phyloP scores from a whole-genome alignment of 1,140 invertebrate species.

The Pseudobourletiella spinata region DNA sequence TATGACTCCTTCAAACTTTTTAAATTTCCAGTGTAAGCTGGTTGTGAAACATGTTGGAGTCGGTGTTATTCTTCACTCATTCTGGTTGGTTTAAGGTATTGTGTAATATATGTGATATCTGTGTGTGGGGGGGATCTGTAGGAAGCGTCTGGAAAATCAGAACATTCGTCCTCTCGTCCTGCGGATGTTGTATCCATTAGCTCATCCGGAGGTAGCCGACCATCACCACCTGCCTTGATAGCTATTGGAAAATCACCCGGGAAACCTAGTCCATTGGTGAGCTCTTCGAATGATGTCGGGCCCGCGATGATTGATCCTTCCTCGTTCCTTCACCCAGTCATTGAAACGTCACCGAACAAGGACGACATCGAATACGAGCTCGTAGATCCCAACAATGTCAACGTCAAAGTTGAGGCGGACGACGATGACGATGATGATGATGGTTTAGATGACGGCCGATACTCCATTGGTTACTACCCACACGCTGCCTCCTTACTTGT shows the following conservation, averaged over 20 bases:
- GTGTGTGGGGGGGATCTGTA: too few relatives aligned
- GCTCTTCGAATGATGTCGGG: conserved; percentile 12
- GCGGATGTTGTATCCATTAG: conserved; percentile 23
- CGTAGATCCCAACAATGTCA: conserved; percentile 23
- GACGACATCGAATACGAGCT: conserved; percentile 26
- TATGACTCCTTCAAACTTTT: neutral
- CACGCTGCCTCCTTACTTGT: conserved; percentile 31
- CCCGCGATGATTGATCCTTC: conserved; percentile 25
- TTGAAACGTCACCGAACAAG: conserved; percentile 12
- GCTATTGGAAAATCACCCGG: conserved; percentile 28
- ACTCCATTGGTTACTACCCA: conserved; percentile 32
- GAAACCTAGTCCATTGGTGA: conserved; percentile 27
- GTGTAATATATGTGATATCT: too few relatives aligned
- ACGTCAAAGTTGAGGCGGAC: conserved; percentile 33
- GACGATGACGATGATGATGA: conserved; percentile 36
- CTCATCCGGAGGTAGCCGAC: conserved; percentile 24
- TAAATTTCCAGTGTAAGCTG: neutral
- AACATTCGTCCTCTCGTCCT: conserved; percentile 4
- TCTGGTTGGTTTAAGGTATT: too few relatives aligned
- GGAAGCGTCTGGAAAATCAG: neutral
- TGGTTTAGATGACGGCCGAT: conserved; percentile 25
- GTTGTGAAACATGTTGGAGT: too few relatives aligned
- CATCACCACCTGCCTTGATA: conserved; percentile 33
- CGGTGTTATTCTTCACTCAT: too few relatives aligned
- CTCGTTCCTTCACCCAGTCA: conserved; percentile 28